Conservation (phyloP, 2,113 vertebrate genomes). For the Podarcis raffonei region DNA sequence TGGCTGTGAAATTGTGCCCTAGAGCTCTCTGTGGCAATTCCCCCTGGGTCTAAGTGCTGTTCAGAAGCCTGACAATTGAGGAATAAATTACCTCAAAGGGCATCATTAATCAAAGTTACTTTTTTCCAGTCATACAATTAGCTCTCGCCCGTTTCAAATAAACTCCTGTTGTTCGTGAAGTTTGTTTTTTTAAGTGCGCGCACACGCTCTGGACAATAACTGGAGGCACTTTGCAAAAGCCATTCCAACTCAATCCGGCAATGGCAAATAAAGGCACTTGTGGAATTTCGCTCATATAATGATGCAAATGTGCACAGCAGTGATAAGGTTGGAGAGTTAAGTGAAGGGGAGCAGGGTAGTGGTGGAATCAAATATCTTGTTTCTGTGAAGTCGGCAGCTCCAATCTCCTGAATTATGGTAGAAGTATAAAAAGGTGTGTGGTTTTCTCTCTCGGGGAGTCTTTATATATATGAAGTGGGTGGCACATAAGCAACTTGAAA, state of each 20-base stretch:
- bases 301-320: background rate
- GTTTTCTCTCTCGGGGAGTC: too few species aligned
- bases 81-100: conserved; percentile 39
- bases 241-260: background rate
- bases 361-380: too few species aligned
- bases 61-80: background rate
- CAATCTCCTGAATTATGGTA: too few species aligned
- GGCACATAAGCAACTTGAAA: too few species aligned
- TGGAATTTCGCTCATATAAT: fast-evolving
- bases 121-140: conserved; percentile 38
- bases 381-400: too few species aligned
- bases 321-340: background rate
- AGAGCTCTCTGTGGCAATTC: background rate
- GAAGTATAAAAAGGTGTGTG: too few species aligned
- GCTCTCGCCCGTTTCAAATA: conserved; percentile 34
- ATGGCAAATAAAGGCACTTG: background rate
- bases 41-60: background rate
- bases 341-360: too few species aligned
- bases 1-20: background rate
- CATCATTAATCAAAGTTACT: conserved; percentile 37
- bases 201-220: conserved; percentile 23
- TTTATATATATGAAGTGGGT: too few species aligned
- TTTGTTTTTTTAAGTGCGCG: background rate
- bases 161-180: background rate
- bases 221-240: conserved; percentile 9